Conservation (phyloP, 2,797 vertebrate species). For the Hydrocynus forskahlii region DNA sequence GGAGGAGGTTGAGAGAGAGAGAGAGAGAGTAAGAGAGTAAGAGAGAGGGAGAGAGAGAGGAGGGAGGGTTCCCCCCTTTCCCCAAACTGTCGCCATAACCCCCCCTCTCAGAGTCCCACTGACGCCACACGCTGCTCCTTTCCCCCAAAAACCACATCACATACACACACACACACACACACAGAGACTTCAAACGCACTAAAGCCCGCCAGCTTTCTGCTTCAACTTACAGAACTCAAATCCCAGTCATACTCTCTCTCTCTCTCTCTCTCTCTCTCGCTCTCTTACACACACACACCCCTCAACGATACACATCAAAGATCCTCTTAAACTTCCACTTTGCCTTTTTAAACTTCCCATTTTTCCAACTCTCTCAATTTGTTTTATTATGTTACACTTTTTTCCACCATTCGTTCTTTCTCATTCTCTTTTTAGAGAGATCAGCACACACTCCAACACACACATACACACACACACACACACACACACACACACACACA, state of each 20-base stretch:
- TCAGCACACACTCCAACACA: constrained; percentile 30
- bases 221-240: constrained; percentile 84
- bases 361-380: constrained; percentile 66
- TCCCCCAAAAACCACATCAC: constrained; percentile 85
- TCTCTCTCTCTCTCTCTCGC: background rate
- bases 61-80: constrained; percentile 52
- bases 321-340: constrained; percentile 76
- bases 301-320: constrained; percentile 84
- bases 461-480: constrained; percentile 36
- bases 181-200: constrained; percentile 76
- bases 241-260: constrained; percentile 69
- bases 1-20: background rate
- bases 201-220: constrained; percentile 80
- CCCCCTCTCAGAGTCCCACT: constrained; percentile 75
- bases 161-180: constrained; percentile 74
- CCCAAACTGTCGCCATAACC: constrained; percentile 67
- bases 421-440: constrained; percentile 63
- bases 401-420: constrained; percentile 42
- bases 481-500: constrained; percentile 35
- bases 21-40: background rate
- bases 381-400: constrained; percentile 57
- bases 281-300: constrained; percentile 56
- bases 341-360: constrained; percentile 75
- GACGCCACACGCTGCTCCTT: constrained; percentile 82
- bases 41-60: background rate